phyloP scores from a whole-genome alignment of 2,113 vertebrate species.

The Azemiops feae region DNA sequence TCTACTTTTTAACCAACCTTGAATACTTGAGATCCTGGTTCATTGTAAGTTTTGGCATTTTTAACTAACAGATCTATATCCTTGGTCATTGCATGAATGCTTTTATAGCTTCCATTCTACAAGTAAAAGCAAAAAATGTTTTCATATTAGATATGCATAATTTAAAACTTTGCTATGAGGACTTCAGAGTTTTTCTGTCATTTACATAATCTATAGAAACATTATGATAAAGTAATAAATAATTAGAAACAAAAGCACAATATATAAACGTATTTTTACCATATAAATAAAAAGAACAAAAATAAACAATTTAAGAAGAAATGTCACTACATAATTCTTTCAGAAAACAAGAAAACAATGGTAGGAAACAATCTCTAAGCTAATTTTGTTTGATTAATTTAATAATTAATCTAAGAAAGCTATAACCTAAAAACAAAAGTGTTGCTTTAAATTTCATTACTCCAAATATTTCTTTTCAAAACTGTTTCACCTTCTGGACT shows the following conservation, averaged over 20 bases:
- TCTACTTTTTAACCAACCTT: slow-evolving; percentile 78
- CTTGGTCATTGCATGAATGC: slow-evolving; percentile 91
- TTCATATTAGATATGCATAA: background rate
- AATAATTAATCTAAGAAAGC: background rate
- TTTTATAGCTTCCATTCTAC: slow-evolving; percentile 90
- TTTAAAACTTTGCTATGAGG: background rate
- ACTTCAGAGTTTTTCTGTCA: background rate
- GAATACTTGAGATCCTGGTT: slow-evolving; percentile 97
- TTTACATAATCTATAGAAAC: background rate
- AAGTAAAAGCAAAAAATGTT: slow-evolving; percentile 46
- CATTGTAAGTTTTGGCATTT: slow-evolving; percentile 98
- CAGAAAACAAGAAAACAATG: background rate
- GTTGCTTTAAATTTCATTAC: slow-evolving; percentile 9
- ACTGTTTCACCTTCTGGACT: background rate
- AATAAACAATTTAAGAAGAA: background rate
- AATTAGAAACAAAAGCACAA: background rate
- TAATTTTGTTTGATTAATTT: background rate
- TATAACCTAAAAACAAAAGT: slow-evolving; percentile 26
- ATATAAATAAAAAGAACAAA: background rate
- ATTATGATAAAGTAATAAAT: background rate
- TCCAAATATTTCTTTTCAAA: background rate
- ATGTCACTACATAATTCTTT: background rate
- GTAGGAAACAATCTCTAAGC: background rate
- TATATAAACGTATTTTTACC: background rate
- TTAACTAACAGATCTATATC: slow-evolving; percentile 95